Conservation (phyloP, 2,888 invertebrate genomes). For the Theodoxus fluviatilis region DNA sequence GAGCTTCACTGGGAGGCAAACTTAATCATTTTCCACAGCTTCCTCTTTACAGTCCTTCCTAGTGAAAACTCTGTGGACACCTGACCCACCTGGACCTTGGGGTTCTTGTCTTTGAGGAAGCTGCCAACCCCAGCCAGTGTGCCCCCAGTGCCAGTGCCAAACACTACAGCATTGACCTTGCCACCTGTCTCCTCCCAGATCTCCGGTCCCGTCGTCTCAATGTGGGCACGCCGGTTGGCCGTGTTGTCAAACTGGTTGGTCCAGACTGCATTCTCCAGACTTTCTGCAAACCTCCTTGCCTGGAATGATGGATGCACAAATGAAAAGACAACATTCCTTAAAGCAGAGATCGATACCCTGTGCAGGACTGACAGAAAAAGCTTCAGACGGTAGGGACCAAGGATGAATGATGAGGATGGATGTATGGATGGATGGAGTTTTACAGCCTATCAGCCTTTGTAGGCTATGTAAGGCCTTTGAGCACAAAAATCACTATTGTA, state of each 20-base stretch:
- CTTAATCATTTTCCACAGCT: too few species aligned
- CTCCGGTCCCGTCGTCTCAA: slow-evolving; percentile 65
- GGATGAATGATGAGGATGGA: background rate
- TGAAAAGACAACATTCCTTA: background rate
- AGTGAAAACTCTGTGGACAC: slow-evolving; percentile 49
- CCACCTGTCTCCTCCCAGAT: slow-evolving; percentile 64
- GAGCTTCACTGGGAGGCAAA: too few species aligned
- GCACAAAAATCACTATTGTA: too few species aligned
- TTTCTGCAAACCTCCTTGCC: slow-evolving; percentile 61
- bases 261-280: slow-evolving; percentile 63
- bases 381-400: background rate
- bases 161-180: slow-evolving; percentile 62
- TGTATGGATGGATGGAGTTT: too few species aligned
- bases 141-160: slow-evolving; percentile 65
- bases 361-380: too few species aligned
- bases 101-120: slow-evolving; percentile 63
- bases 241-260: slow-evolving; percentile 66
- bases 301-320: slow-evolving; percentile 29
- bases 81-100: slow-evolving; percentile 41
- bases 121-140: slow-evolving; percentile 62
- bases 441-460: too few species aligned
- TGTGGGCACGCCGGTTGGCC: slow-evolving; percentile 61
- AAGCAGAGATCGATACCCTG: too few species aligned
- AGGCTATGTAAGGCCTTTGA: too few species aligned
- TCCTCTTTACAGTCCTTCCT: too few species aligned